Conservation (phyloP, 2,888 invertebrate species). For the Drosophila niveifrons region DNA sequence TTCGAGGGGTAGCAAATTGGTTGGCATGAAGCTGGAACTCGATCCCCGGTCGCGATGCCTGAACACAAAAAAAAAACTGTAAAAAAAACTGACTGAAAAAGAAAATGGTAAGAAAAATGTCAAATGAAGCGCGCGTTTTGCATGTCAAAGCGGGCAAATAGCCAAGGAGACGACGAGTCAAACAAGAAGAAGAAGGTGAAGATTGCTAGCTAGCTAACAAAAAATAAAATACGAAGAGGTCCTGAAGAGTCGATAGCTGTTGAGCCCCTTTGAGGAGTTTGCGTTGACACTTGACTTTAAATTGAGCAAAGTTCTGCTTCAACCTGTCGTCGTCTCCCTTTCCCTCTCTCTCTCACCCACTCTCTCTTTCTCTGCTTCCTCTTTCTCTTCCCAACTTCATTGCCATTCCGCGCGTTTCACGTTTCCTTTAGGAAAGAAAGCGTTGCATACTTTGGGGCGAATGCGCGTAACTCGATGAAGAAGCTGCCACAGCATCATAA, state of each 20-base stretch:
- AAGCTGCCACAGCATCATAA: constrained; percentile 55
- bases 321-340: too few relatives aligned
- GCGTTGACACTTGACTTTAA: constrained; percentile 80
- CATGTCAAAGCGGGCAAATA: constrained; percentile 74
- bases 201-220: constrained; percentile 59
- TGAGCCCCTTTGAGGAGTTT: constrained; percentile 70
- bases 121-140: constrained; percentile 79
- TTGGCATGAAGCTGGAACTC: constrained; percentile 54
- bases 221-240: constrained; percentile 21
- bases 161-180: constrained; percentile 19
- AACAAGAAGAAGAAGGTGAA: constrained; percentile 17
- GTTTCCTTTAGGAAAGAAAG: constrained; percentile 11
- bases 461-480: constrained; percentile 34
- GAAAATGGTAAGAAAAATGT: constrained; percentile 68
- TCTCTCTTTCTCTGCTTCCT: not conserved
- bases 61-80: constrained; percentile 5
- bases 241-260: constrained; percentile 60
- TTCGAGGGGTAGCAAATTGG: constrained; percentile 38
- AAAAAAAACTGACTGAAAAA: constrained; percentile 11
- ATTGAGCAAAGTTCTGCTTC: constrained; percentile 62
- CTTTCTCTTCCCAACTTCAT: not conserved
- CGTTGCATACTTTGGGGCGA: constrained; percentile 63
- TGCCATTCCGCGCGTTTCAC: constrained; percentile 21
- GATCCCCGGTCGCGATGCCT: constrained; percentile 48
- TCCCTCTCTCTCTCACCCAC: not conserved